Evolutionary conservation across 2,888 invertebrate species (phyloP).

Genomic region (Adelognathus sp.): DNA sequence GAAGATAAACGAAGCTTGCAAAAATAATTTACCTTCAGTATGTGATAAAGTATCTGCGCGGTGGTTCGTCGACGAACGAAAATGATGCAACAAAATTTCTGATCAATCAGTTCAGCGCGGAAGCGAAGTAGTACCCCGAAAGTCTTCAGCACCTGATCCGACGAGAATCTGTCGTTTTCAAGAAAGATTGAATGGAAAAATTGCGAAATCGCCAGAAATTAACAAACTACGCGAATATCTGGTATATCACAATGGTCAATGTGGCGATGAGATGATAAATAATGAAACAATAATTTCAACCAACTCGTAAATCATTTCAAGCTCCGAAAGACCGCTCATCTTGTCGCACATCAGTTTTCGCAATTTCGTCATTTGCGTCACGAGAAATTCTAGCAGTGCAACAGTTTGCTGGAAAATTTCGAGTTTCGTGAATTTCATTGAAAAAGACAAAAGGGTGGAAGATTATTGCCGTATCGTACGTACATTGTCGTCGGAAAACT

Average conservation of each 20-base stretch:
- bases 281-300: slow-evolving; percentile 15
- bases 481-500: slow-evolving; percentile 80
- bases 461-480: too few species aligned
- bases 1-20: not conserved
- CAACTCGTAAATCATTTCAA: slow-evolving; percentile 82
- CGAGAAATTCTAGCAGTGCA: slow-evolving; percentile 72
- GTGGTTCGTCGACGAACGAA: slow-evolving; percentile 89
- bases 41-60: slow-evolving; percentile 88
- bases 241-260: not conserved
- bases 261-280: not conserved
- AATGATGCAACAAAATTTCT: slow-evolving; percentile 86
- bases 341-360: slow-evolving; percentile 82
- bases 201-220: too few species aligned
- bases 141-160: slow-evolving; percentile 85
- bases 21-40: slow-evolving; percentile 82
- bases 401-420: slow-evolving; percentile 62
- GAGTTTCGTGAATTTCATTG: not conserved
- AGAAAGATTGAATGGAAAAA: too few species aligned
- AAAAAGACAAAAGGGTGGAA: not conserved
- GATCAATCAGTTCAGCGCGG: slow-evolving; percentile 79
- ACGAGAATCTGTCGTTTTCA: slow-evolving; percentile 80
- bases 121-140: slow-evolving; percentile 84
- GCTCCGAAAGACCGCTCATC: slow-evolving; percentile 81
- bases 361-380: slow-evolving; percentile 81
- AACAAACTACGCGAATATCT: not conserved